Conservation (phyloP, 2,888 invertebrate species). For the Lysandra coridon region DNA sequence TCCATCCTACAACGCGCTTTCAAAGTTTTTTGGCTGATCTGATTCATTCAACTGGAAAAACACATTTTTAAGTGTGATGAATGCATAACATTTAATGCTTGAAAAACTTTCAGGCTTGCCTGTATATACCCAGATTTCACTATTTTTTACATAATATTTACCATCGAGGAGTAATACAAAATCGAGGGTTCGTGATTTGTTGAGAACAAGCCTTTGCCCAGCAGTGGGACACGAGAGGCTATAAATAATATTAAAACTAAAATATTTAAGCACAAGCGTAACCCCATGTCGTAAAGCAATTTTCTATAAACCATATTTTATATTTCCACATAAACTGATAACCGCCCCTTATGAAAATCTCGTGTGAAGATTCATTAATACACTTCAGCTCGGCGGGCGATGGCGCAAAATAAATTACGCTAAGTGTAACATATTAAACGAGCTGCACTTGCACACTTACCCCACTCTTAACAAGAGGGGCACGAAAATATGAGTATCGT, state of each 20-base stretch:
- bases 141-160: no score
- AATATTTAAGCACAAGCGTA: not conserved
- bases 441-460: constrained; percentile 32
- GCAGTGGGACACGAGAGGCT: no score
- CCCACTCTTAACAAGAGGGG: not conserved
- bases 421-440: constrained; percentile 37
- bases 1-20: no score
- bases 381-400: constrained; percentile 30
- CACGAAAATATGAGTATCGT: not conserved
- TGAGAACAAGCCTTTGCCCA: no score
- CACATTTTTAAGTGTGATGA: no score
- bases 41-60: no score
- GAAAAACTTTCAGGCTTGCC: no score
- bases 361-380: constrained; percentile 22
- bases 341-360: constrained; percentile 22
- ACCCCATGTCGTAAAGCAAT: not conserved
- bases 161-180: no score
- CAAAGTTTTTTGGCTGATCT: no score
- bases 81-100: no score
- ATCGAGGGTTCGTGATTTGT: no score
- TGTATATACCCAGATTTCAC: no score
- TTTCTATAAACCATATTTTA: not conserved
- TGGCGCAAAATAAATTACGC: constrained; percentile 31
- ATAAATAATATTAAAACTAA: not conserved
- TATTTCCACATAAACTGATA: constrained; percentile 35